phyloP scores from a whole-genome alignment of 2,113 vertebrate species.

The Struthidea cinerea region DNA sequence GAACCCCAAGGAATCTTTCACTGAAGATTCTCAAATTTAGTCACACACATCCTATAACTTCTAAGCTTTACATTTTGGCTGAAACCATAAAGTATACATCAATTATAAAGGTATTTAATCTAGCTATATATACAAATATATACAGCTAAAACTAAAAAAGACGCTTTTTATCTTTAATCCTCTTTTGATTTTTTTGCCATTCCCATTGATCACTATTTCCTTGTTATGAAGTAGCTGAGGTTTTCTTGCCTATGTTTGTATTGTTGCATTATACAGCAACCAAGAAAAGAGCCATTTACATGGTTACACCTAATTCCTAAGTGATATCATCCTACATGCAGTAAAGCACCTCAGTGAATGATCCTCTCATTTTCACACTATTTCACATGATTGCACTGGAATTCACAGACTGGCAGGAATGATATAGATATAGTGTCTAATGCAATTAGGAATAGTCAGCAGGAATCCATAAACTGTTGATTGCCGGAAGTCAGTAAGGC shows the following conservation, averaged over 20 bases:
- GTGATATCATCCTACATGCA: background rate
- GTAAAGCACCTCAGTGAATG: background rate
- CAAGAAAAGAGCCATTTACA: background rate
- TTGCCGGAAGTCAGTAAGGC: background rate
- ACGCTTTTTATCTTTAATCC: background rate
- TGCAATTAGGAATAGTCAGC: background rate
- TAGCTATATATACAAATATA: background rate
- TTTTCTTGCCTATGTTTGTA: background rate
- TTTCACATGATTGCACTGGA: background rate
- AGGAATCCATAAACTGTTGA: background rate
- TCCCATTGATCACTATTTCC: background rate
- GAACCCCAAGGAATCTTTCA: background rate
- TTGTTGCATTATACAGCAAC: background rate
- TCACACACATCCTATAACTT: background rate
- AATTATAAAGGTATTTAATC: background rate
- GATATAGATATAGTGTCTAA: background rate
- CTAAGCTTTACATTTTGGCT: background rate
- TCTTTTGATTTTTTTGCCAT: background rate
- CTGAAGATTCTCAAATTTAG: background rate
- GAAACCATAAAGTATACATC: background rate
- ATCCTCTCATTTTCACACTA: background rate
- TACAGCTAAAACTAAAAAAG: background rate
- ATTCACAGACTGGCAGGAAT: background rate
- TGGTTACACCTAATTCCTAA: background rate
- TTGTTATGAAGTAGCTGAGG: background rate